Percentiles rank a stretch among this genome's conserved stretches.
Conservation (phyloP, 2,797 vertebrate genomes). For the Muscicapa striata region DNA sequence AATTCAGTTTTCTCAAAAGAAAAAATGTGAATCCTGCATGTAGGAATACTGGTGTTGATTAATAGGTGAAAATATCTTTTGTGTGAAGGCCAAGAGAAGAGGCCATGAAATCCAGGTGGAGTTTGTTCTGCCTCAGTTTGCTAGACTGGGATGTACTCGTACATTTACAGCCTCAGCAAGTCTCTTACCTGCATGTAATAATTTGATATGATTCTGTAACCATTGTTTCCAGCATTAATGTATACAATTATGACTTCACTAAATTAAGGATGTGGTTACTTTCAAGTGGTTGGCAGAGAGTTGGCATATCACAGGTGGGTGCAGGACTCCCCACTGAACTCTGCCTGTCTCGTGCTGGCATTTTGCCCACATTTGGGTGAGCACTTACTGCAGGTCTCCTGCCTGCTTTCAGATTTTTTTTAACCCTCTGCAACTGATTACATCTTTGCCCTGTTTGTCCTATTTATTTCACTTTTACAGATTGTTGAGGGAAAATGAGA, state of each 20-base stretch:
- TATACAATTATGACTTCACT: neutral
- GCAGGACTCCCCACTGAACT: neutral
- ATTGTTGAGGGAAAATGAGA: neutral
- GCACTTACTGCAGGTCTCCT: neutral
- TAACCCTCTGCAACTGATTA: neutral
- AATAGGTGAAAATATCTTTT: neutral
- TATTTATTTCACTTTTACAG: neutral
- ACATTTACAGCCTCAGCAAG: neutral
- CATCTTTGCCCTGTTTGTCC: neutral
- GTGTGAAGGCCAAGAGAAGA: neutral
- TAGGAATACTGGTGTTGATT: neutral
- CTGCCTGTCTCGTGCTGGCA: fast-evolving
- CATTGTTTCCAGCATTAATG: neutral
- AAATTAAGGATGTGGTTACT: neutral
- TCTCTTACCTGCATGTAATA: neutral
- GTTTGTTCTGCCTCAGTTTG: neutral
- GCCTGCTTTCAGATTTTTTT: neutral
- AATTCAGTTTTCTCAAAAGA: neutral
- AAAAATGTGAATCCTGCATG: neutral
- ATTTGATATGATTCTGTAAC: neutral
- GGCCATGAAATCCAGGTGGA: neutral
- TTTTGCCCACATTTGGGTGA: neutral
- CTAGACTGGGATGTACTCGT: neutral
- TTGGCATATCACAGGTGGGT: neutral
- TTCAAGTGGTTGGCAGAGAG: neutral